Percentiles rank a stretch among this genome's conserved stretches.
Conservation (phyloP, 2,797 vertebrate species). For the Spatula versicolor region DNA sequence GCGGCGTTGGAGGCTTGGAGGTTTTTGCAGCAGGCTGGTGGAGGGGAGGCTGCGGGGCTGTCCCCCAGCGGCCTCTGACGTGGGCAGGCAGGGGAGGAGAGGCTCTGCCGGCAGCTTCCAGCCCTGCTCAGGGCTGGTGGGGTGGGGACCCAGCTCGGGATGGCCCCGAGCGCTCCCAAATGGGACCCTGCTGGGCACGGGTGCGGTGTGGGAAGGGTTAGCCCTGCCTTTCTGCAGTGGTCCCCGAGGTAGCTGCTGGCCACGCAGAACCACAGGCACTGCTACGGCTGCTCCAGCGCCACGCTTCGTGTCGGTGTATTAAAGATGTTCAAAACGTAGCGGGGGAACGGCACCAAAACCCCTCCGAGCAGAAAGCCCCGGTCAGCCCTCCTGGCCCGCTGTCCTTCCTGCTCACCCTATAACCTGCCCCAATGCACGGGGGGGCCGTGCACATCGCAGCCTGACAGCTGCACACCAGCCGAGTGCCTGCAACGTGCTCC, state of each 20-base stretch:
- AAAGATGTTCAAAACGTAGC: background rate
- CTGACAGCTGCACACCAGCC: conserved; percentile 37
- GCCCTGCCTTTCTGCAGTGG: background rate
- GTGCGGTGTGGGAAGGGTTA: background rate
- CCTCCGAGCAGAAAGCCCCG: background rate
- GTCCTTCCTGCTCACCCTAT: background rate
- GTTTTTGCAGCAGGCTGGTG: background rate
- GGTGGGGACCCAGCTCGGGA: background rate
- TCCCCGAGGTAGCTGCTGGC: background rate
- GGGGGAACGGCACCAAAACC: background rate
- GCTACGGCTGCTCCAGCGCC: background rate
- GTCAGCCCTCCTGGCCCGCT: background rate
- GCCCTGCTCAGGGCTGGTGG: background rate
- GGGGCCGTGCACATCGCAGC: conserved; percentile 11
- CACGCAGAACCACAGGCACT: background rate
- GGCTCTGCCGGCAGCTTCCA: background rate
- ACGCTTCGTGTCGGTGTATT: background rate
- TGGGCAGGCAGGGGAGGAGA: background rate
- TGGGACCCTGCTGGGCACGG: background rate
- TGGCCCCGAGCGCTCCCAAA: background rate
- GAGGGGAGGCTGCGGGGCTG: background rate
- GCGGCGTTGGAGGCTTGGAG: rapidly evolving
- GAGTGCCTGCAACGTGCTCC: background rate
- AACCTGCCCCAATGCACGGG: conserved; percentile 20
- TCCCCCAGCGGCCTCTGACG: background rate